Conservation (phyloP, 2,888 invertebrate genomes). For the Hirtodrosophila cameraria region DNA sequence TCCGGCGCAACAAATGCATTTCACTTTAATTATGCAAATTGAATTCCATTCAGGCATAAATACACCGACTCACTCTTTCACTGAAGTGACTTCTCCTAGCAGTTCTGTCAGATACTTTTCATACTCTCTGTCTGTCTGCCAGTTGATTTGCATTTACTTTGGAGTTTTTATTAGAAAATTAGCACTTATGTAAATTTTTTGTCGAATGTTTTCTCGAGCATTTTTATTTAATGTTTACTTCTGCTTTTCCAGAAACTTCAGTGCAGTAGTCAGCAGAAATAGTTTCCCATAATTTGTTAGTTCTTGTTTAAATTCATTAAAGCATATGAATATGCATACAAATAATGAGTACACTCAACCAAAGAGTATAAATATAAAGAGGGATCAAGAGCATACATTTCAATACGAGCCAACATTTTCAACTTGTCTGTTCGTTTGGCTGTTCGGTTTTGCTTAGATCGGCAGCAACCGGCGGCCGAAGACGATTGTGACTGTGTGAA, state of each 20-base stretch:
- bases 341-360: slow-evolving; percentile 18
- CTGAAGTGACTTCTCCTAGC: slow-evolving; percentile 3
- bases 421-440: too few relatives aligned
- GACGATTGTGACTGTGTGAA: too few relatives aligned
- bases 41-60: slow-evolving; percentile 66
- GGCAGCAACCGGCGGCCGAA: too few relatives aligned
- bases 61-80: slow-evolving; percentile 24
- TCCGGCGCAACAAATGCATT: slow-evolving; percentile 55
- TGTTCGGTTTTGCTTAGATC: too few relatives aligned
- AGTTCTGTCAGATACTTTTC: background rate
- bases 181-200: slow-evolving; percentile 64
- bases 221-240: slow-evolving; percentile 39
- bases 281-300: slow-evolving; percentile 16
- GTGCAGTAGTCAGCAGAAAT: slow-evolving; percentile 25
- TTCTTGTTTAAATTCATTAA: slow-evolving; percentile 33
- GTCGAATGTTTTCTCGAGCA: slow-evolving; percentile 11
- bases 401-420: too few relatives aligned
- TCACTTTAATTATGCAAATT: slow-evolving; percentile 72
- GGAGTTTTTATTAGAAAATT: slow-evolving; percentile 65
- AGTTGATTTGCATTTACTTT: slow-evolving; percentile 63
- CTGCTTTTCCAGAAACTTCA: slow-evolving; percentile 5
- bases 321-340: slow-evolving; percentile 47
- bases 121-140: background rate
- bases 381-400: too few relatives aligned
- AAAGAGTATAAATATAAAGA: too few relatives aligned